Evolutionary conservation across 2,888 invertebrate species (phyloP).

Genomic region (Molanna angustata): DNA sequence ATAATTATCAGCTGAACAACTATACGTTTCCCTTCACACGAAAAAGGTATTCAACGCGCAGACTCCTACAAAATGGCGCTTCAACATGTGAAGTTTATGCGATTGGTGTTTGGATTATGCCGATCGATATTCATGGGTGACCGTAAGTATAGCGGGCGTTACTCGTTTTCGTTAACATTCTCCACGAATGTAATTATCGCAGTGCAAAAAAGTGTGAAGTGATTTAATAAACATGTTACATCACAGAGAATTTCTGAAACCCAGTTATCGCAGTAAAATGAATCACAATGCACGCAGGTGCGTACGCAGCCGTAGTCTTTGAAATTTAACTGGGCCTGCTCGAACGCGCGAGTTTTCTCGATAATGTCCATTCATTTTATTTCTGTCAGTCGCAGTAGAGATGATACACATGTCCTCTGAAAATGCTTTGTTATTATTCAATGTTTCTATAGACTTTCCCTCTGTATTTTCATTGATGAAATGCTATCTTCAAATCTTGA

Average conservation of each 20-base stretch:
- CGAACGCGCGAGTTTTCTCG: conserved; percentile 41
- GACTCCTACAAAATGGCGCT: conserved; percentile 69
- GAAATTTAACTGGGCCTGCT: conserved; percentile 87
- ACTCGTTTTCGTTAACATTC: conserved; percentile 45
- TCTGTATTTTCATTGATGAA: too few relatives aligned
- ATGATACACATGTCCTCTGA: conserved; percentile 16
- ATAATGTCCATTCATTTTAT: conserved; percentile 51
- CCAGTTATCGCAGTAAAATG: conserved; percentile 44
- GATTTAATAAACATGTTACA: conserved; percentile 52
- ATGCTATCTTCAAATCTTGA: too few relatives aligned
- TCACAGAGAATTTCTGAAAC: conserved; percentile 48
- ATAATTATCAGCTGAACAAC: neutral
- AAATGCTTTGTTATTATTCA: too few relatives aligned
- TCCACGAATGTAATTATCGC: conserved; percentile 47
- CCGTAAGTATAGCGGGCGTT: conserved; percentile 51
- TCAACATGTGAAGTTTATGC: conserved; percentile 53
- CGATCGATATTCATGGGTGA: conserved; percentile 66
- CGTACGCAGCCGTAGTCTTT: conserved; percentile 93
- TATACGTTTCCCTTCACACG: conserved; percentile 13
- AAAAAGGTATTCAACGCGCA: conserved; percentile 52
- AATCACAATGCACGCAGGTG: conserved; percentile 77
- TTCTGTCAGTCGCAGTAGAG: conserved; percentile 35
- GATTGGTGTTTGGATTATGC: conserved; percentile 51
- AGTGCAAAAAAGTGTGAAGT: conserved; percentile 51
- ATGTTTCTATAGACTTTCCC: too few relatives aligned